Base-by-base conservation (phyloP, 2,113 vertebrate genomes). In the Lagopus leucura region DNA sequence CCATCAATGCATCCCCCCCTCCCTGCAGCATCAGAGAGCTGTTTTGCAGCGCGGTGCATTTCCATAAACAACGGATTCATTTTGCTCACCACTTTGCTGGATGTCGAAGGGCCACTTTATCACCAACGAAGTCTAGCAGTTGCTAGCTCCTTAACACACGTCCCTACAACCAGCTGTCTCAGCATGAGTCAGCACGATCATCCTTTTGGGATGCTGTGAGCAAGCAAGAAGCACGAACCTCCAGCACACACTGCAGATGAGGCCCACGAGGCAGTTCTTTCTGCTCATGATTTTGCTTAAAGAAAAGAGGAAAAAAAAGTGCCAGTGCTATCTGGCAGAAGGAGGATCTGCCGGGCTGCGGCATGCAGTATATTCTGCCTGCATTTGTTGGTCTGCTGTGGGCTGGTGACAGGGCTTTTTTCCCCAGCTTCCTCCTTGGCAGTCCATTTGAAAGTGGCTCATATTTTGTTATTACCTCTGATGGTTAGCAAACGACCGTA, bases 391-490 rank as follows among this genome's bases (percentile, higher is more conserved):
- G 61, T 65, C 92, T 74, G 4, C 66, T 69, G 76, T 28, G 84
- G 67, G 38, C 28, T 74, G 72, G 67, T 36, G 84, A 71, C 69
- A 70, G 47, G 34, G 19, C 64, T 69, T 75, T 79, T 16, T 6
- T 1, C 45, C 76, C 13, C 8, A 74, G 69, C 47, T 93, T 73
- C 89, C n/a, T 94, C 76, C 79, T 74, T 86, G 76, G 73, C 89
- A 95, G 90, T 65, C 70, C 90, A 79, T 90, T 84, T 91, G 57
- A 65, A 88, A 86, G 76, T 42, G 70, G 65, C 90, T 93, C 54
- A 5, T 65, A 18, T 86, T 91, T 94, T 91, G 88, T 90, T 83
- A 93, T 95, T 91, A 90, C 82, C 90, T 88, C 88, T 88, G 88
- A 91, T 82, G 91, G 76, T 73, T 50, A 86, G 88, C 73, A 72